Evolutionary conservation across 2,113 vertebrate genomes (phyloP).

Genomic region (Telmatochromis bifrenatus): DNA sequence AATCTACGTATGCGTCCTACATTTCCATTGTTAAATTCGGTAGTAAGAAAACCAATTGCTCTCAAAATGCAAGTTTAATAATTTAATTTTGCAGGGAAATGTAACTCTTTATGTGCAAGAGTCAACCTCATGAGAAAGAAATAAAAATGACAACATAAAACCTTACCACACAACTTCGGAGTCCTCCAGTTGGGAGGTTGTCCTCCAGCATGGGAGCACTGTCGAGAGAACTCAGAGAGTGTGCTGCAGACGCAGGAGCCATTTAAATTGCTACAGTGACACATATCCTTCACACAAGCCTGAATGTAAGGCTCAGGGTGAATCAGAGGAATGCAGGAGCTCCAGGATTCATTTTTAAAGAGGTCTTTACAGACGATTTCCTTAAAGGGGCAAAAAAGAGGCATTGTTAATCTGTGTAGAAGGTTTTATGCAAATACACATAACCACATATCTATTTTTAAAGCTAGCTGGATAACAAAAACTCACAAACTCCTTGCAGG

Average conservation of each 20-base stretch:
- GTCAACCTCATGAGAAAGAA: background rate
- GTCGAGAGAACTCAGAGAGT: conserved; percentile 84
- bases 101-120: background rate
- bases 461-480: background rate
- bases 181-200: conserved; percentile 83
- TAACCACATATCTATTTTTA: background rate
- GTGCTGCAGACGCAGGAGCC: conserved; percentile 81
- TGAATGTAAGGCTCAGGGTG: conserved; percentile 73
- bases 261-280: conserved; percentile 60
- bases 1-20: background rate
- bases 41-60: background rate
- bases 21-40: background rate
- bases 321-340: conserved; percentile 67
- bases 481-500: conserved; percentile 66
- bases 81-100: background rate
- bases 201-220: conserved; percentile 88
- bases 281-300: conserved; percentile 79
- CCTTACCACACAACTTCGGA: conserved; percentile 77
- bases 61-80: background rate
- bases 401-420: background rate
- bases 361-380: conserved; percentile 58
- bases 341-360: conserved; percentile 68
- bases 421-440: background rate
- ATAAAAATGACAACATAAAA: background rate
- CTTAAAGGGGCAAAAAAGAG: conserved; percentile 7